These are phyloP conservation scores for Phthorimaea operculella DNA, from an alignment of 1,140 invertebrate genomes.

Conservation along the genomic window DNA sequence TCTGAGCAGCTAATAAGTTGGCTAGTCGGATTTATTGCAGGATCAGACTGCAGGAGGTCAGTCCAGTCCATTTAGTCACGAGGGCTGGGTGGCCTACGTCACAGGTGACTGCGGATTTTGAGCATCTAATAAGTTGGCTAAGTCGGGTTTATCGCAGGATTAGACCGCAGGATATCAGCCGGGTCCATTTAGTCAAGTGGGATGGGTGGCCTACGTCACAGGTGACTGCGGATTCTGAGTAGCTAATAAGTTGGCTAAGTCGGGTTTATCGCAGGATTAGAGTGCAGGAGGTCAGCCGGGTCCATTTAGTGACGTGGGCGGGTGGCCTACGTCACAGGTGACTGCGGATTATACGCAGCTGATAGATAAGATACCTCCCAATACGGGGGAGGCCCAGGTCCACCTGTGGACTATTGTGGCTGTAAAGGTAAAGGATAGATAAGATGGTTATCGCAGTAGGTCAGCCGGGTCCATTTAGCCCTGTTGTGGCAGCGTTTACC, in stretches of 20 bases:
- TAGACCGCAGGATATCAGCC: constrained; percentile 1
- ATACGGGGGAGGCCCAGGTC: no score
- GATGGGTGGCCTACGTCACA: no score
- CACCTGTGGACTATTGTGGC: no score
- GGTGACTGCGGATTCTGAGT: no score
- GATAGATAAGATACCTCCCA: no score
- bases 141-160: constrained; percentile 25
- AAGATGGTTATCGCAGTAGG: constrained; percentile 29
- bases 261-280: constrained; percentile 25
- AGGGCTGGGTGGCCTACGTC: constrained; percentile 5
- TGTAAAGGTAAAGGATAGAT: no score
- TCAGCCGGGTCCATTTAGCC: constrained; percentile 24
- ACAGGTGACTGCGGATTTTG: no score
- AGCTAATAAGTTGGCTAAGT: constrained; percentile 36
- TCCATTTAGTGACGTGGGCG: constrained; percentile 32
- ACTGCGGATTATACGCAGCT: no score
- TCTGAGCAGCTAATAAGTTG: no score
- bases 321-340: no score
- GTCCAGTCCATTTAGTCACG: constrained; percentile 29
- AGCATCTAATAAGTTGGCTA: constrained; percentile 39
- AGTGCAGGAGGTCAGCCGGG: constrained; percentile 4
- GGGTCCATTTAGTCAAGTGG: constrained; percentile 32
- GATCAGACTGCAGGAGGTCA: no score
- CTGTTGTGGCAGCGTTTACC: no score
- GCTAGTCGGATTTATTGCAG: constrained; percentile 28